Evolutionary conservation across 2,797 vertebrate genomes (phyloP), one percentile per base, ranked within the genome.

Genomic region (Hydrocynus forskahlii): DNA sequence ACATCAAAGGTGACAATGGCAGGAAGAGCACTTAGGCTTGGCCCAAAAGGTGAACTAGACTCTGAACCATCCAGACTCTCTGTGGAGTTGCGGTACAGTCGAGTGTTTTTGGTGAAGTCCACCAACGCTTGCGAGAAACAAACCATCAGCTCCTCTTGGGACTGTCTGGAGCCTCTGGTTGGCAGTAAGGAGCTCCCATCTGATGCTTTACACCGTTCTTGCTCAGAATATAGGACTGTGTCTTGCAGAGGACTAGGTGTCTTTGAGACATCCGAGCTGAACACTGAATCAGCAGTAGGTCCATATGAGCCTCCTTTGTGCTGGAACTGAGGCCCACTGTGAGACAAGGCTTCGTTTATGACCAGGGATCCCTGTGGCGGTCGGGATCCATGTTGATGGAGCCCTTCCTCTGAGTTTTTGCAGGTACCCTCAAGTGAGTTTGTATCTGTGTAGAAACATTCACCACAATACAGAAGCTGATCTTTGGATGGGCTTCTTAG

Each of bases 1-100:
- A 99, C 96, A 17, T 99, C 98, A 21, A 99, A 99, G 0, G 97
- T 98, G 82, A 99, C 97, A 89, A 99, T 99, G 69, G 97, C 94
- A 0, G 98, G 98, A 57, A 99, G 95, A 79, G 94, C 95, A 5
- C 96, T 96, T 77, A 99, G 94, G 85, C 96, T 97, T 76, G 96
- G 95, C 66, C 96, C 94, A 83, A 99, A 96, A 57, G 95, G 95
- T 0, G 96, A 93, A 81, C 93, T 94, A 0, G 95, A 95, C 80
- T 96, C 94, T 0, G 95, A 93, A 78, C 94, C 95, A 0, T 95
- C 95, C 43, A 92, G 91, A 35, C 89, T 90, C 87, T 94, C 93
- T 0, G 96, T 96, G 80, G 97, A 94, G 88, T 95, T 95, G 62
- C 95, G 93, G 81, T 97, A 95, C 82, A 97, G 92, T 75, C 95